These are phyloP conservation scores for Apis mellifera DNA, from an alignment of 1,140 invertebrate genomes.

Conservation along the genomic window Amel_HAv3.1 CM009946.2:7123501-7124000, in stretches of 20 bases:
- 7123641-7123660: neutral
- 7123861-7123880: conserved; percentile 52
- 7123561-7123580: neutral
- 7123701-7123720: too few species aligned
- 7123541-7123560: neutral
- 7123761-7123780: too few species aligned
- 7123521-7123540: neutral
- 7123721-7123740: too few species aligned
- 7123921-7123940: conserved; percentile 45
- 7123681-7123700: too few species aligned
- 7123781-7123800: too few species aligned
- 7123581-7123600: neutral
- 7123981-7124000: neutral
- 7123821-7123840: conserved; percentile 32
- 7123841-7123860: conserved; percentile 15
- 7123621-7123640: neutral
- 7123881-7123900: conserved; percentile 59
- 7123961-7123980: neutral
- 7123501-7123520: neutral
- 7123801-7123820: conserved; percentile 1
- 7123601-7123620: conserved; percentile 1
- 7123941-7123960: conserved; percentile 51
- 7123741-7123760: too few species aligned
- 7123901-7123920: conserved; percentile 52
- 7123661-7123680: neutral